These are phyloP conservation scores for Toxotes lorentzi DNA, from an alignment of 2,797 vertebrate species.

Conservation along the genomic window DNA sequence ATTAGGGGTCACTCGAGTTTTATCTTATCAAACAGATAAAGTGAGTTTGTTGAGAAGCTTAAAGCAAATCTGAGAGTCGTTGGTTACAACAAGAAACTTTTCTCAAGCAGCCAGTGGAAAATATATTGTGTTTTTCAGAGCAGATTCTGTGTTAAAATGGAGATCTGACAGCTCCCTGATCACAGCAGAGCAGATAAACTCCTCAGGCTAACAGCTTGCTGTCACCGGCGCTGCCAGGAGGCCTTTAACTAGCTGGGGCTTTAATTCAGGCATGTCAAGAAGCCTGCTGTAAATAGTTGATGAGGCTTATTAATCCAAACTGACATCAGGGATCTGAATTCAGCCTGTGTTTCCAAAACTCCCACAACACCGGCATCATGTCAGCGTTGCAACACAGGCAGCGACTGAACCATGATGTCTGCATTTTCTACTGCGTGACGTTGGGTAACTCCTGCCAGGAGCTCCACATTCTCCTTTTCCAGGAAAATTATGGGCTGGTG, in stretches of 20 bases:
- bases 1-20: neutral
- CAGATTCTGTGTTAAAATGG: neutral
- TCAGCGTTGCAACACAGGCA: neutral
- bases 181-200: conserved; percentile 8
- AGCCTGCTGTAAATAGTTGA: conserved; percentile 64
- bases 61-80: neutral
- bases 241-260: conserved; percentile 52
- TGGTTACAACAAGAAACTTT: neutral
- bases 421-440: conserved; percentile 47
- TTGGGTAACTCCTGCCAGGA: conserved; percentile 61
- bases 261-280: conserved; percentile 65
- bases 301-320: conserved; percentile 44
- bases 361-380: neutral
- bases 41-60: neutral
- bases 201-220: conserved; percentile 15
- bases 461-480: conserved; percentile 83
- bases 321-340: neutral
- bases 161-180: neutral
- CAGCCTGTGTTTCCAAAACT: neutral
- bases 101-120: neutral
- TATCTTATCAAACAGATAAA: neutral
- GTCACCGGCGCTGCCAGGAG: conserved; percentile 5
- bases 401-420: conserved; percentile 53
- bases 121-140: no score
- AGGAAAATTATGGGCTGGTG: conserved; percentile 84